Base-by-base conservation (phyloP, 2,113 vertebrate species). In the Picathartes gymnocephalus region DNA sequence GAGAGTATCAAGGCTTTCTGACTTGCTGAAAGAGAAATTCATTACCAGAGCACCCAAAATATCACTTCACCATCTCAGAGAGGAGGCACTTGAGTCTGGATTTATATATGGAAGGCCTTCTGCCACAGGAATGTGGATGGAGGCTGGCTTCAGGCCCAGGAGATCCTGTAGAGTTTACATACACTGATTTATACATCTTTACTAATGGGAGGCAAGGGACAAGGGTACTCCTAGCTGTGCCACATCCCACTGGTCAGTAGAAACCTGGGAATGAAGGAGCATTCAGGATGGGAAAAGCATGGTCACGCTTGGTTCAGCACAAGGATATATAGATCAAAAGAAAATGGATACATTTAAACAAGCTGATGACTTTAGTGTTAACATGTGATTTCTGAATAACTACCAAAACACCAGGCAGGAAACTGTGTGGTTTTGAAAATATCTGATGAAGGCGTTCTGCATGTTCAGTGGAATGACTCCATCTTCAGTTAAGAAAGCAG, bases 351-450 rank as follows among this genome's bases (percentile, higher is more conserved):
- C 35, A 40, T 53, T 80, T 44, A 69, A 82, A 68, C 22, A 64
- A 87, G n/a, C 13, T 47, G 70, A 76, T 47, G 35, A 53, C 73
- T 53, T 79, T 57, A 70, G n/a, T 33, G 42, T 54, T 77, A 73
- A 70, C 82, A 88, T 2, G 10, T 86, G 82, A 90, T 70, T 95
- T 96, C 79, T 72, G 57, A 94, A 86, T 72, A 95, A 33, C 44
- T 85, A 81, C 53, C 50, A 65, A 89, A 90, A 53, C 71, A 85
- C 4, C 62, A 65, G 48, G 42, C 88, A 94, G 95, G 95, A 96
- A 95, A 62, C 33, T 8, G 42, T 62, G 79, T 81, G 79, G 79
- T 61, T 95, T 94, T 88, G 74, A 90, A 82, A 94, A 74, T 40
- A 40, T 76, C 57, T 76, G 2, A 13, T 42, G 74, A 79, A 54